Evolutionary conservation across 2,888 invertebrate genomes (phyloP).

Genomic region (Brachyptera risi): DNA sequence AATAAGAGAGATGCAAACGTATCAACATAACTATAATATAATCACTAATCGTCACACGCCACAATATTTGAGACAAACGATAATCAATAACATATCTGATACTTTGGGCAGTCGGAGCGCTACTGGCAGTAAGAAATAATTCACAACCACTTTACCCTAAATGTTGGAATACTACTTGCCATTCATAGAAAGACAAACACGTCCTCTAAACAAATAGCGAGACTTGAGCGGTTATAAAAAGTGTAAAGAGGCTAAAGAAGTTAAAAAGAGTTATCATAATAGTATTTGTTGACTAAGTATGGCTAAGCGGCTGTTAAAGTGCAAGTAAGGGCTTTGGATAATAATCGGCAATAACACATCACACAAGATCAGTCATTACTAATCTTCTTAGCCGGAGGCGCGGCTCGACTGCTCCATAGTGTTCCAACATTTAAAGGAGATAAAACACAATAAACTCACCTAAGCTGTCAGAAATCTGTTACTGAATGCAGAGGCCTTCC

Average conservation of each 20-base stretch:
- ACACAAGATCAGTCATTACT: slow-evolving; percentile 33
- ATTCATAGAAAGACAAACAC: slow-evolving; percentile 22
- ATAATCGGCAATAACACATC: slow-evolving; percentile 35
- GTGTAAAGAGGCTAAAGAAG: slow-evolving; percentile 28
- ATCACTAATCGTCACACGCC: not conserved
- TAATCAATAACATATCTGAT: not conserved
- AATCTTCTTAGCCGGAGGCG: slow-evolving; percentile 34
- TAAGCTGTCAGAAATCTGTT: slow-evolving; percentile 42
- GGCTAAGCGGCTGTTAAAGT: slow-evolving; percentile 22
- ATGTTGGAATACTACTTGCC: not conserved
- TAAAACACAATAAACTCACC: slow-evolving; percentile 43
- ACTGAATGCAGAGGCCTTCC: slow-evolving; percentile 40
- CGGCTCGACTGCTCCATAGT: slow-evolving; percentile 25
- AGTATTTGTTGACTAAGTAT: slow-evolving; percentile 30
- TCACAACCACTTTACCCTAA: slow-evolving; percentile 13
- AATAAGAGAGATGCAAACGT: not conserved
- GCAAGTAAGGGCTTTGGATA: slow-evolving; percentile 23
- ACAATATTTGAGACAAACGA: not conserved
- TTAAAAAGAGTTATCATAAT: slow-evolving; percentile 32
- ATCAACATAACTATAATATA: not conserved
- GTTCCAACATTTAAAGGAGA: slow-evolving; percentile 39
- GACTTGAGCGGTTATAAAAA: slow-evolving; percentile 22
- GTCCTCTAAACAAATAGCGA: slow-evolving; percentile 17
- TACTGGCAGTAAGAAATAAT: slow-evolving; percentile 10
- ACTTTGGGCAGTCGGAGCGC: not conserved